Base-by-base conservation (phyloP, 2,888 invertebrate species). In the Torymus texanus region DNA sequence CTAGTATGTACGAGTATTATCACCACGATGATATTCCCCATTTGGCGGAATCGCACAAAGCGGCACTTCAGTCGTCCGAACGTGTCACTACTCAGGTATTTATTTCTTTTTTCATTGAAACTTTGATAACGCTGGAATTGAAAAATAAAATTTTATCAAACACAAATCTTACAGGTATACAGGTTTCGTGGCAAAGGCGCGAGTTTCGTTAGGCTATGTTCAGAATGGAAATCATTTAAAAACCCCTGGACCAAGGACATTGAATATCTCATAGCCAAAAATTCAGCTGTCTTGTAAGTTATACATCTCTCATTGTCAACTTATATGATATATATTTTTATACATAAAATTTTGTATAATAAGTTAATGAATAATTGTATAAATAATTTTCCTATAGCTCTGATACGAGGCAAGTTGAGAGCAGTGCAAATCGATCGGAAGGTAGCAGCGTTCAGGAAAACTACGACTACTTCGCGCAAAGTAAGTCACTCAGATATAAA, bases 221-320 rank as follows among this genome's bases (percentile, higher is more conserved):
- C 97, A 81, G 95, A 95, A 87, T 97, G 97, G 94, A 96, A 95
- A 85, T 94, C 96, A 0, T 97, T 98, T 89, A 94, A 94, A 86
- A 98, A 98, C 91, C 98, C 98, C 0, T 98, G 97, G 97, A 98
- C 97, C 0, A 97, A 97, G 91, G 98, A 98, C 87, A 94, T 97
- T 81, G 98, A 98, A 87, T 97, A 95, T 88, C 92, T 98, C 82
- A 95, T 97, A 83, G 95, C 97, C 0, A 96, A 96, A 89, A 97
- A 97, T 91, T 94, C 94, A 0, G 92, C 96, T 66, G 92, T 96
- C 79, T 91, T 94, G 92, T 95, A 90, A 92, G 93, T 91, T 65
- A 10, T 12, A 3, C n/a, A 65, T 13, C 76, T 53, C 18, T 68
- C 13, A 62, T 12, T 2, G 24, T 56, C 55, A 58, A 41, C 21